Base-by-base conservation (phyloP, 2,113 vertebrate genomes). In the Syngnathoides biaculeatus region DNA sequence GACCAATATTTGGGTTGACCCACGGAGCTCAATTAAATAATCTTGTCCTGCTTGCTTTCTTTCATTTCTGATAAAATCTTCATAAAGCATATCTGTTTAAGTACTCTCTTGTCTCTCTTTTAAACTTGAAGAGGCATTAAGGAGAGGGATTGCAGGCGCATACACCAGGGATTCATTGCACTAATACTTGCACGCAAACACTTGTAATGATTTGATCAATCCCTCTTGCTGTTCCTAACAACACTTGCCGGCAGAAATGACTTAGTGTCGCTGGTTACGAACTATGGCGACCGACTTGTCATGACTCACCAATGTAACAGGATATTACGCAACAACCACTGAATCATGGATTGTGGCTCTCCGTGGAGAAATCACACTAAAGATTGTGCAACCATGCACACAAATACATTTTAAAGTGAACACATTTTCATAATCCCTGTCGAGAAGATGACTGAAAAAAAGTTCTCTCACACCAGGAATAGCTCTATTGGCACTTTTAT, bases 291-390 rank as follows among this genome's bases (percentile, higher is more conserved):
- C 56, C 56, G 52, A 68, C 68, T 69, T 52, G 60, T 58, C 20
- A 0, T 81, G 79, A 77, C 55, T 84, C 77, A 81, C 63, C 57
- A 82, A 72, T 58, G 67, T 58, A 63, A 77, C 69, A 56, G 39
- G 48, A 70, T 40, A 56, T 74, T 81, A 67, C 15, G n/a, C 76
- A 86, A 84, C 74, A 66, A 74, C 52, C 64, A 67, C 39, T 64
- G 66, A 66, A 70, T 67, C 81, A 75, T 71, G 74, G 64, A 79
- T 66, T 20, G 53, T 52, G 58, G 42, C 30, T 64, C 30, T 75
- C 59, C 63, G 61, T 52, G 26, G 71, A 72, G 65, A 81, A 76
- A 68, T 75, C 39, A 74, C 61, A 73, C 55, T 66, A 76, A 80
- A 56, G 30, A 69, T 83, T 84, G 72, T 42, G 70, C 64, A 80